Evolutionary conservation across 2,113 vertebrate species (phyloP), one percentile per base, ranked within the genome.

Genomic region (Apistogramma diplotaenia): DNA sequence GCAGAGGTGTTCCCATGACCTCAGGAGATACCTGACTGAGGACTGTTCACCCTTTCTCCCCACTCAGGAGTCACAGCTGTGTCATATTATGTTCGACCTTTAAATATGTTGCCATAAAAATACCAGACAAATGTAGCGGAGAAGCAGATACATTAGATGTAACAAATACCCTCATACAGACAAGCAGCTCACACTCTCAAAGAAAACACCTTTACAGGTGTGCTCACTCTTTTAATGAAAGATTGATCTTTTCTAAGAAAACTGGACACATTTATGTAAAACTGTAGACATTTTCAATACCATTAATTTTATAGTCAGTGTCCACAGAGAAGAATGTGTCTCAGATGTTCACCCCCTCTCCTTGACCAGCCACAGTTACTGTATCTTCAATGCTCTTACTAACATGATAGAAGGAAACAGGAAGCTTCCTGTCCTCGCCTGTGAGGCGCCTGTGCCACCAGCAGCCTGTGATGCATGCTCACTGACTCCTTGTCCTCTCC

Each of bases 401-500:
- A 46, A 73, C 72, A 27, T 12, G 23, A 40, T 40, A 40, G 35
- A 27, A 5, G 43, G 80, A 59, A 73, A 65, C 27, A 77, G 72
- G 75, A 76, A 78, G 70, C 71, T 76, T 76, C 51, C 51, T 60
- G 37, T 57, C 60, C 31, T 43, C 9, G 1, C 16, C 25, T 40
- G n/a, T 70, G 43, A 57, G 33, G 19, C 55, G 35, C 67, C 53
- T 27, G 27, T 79, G 57, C 74, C 53, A 76, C 37, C 15, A 74
- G 10, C 18, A 72, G 19, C 57, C 12, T 37, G 60, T 51, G 37
- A 81, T 85, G 86, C 85, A 79, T 51, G n/a, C 71, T 81, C 76
- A 53, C 31, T 37, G 21, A 31, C 72, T 62, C 57, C 74, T 67
- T 77, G 81, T 90, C 76, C 82, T 83, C 71, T 80, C 59, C 23